These are phyloP conservation scores for Cyanoderma ruficeps DNA, from an alignment of 2,113 vertebrate genomes.

Conservation along the genomic window DNA sequence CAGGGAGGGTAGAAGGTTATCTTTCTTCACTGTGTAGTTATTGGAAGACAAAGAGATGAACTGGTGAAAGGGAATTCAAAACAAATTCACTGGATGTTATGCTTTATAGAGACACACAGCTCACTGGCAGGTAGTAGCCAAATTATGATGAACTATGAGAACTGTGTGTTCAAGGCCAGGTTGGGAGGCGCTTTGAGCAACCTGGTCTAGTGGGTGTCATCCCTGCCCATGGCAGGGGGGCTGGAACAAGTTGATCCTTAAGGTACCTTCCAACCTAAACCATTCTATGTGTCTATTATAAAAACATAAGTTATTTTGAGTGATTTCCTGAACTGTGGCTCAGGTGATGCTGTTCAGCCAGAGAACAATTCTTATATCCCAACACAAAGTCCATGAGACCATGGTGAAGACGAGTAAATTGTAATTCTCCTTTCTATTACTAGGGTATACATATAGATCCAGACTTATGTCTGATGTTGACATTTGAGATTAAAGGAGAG, in stretches of 20 bases:
- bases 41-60: neutral
- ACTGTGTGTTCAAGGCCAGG: neutral
- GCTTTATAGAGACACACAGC: neutral
- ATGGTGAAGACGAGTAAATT: neutral
- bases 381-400: neutral
- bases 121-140: neutral
- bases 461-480: neutral
- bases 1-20: neutral
- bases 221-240: neutral
- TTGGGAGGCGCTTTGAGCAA: neutral
- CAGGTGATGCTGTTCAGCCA: neutral
- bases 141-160: neutral
- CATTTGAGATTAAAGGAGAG: neutral
- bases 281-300: too few relatives aligned
- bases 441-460: neutral
- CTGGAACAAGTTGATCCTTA: neutral
- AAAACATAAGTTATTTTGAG: neutral
- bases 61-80: neutral
- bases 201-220: neutral
- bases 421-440: neutral
- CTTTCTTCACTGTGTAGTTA: neutral
- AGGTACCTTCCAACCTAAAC: neutral
- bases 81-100: neutral
- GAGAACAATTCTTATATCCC: neutral
- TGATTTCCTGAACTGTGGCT: neutral